Conservation (phyloP, 2,113 vertebrate genomes). For the Tachycineta bicolor region DNA sequence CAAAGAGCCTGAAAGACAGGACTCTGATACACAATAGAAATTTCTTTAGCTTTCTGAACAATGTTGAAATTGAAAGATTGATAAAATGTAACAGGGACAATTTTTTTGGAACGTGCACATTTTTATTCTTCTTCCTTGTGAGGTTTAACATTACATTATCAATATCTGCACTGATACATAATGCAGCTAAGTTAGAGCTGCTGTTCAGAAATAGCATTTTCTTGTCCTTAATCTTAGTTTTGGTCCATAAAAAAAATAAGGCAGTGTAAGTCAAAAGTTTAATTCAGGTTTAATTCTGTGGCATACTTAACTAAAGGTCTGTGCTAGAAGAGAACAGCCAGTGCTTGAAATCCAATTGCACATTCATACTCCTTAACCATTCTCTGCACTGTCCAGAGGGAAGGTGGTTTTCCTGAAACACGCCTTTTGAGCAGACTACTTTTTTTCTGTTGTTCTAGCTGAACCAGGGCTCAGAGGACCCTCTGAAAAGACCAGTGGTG, state of each 20-base stretch:
- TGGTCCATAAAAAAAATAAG: neutral
- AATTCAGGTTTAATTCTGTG: neutral
- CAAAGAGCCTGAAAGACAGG: neutral
- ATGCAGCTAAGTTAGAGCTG: neutral
- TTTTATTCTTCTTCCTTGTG: neutral
- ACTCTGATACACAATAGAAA: neutral
- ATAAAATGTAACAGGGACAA: neutral
- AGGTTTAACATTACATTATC: neutral
- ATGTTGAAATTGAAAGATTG: neutral
- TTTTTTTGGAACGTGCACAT: neutral
- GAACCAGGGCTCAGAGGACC: slow-evolving; percentile 93
- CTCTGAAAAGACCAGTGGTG: slow-evolving; percentile 95
- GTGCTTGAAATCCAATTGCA: neutral
- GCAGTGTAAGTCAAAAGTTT: neutral
- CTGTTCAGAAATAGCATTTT: neutral
- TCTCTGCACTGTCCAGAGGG: neutral
- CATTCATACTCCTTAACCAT: neutral
- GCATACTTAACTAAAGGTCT: neutral
- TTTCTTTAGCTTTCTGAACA: neutral
- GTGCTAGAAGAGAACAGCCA: neutral
- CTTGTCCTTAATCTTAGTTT: neutral
- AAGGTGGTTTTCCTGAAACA: neutral
- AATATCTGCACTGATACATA: neutral
- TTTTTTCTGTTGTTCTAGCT: slow-evolving; percentile 74
- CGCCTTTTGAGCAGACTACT: neutral